Conservation (phyloP, 2,888 invertebrate species). For the Chaetogeoica ovagalla region DNA sequence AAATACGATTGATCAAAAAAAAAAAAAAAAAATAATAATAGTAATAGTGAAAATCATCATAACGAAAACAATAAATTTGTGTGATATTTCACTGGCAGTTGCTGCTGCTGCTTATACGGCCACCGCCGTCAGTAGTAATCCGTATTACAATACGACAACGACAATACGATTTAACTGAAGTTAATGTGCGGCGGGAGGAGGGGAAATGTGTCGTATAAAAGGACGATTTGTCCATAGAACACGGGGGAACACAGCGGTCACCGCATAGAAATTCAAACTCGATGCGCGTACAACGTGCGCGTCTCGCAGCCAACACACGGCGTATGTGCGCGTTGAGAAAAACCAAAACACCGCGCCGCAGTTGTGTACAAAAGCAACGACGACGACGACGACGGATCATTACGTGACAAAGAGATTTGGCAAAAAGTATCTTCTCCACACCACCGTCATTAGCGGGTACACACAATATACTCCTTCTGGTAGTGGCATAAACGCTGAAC, state of each 20-base stretch:
- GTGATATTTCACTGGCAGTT: too few species aligned
- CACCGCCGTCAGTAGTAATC: background rate
- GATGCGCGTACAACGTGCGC: background rate
- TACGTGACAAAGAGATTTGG: background rate
- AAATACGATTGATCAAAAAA: too few species aligned
- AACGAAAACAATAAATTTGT: too few species aligned
- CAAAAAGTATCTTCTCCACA: slow-evolving; percentile 2
- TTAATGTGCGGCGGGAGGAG: background rate
- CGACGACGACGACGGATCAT: background rate
- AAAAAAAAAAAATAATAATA: too few species aligned
- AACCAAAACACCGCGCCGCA: too few species aligned
- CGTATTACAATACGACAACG: background rate
- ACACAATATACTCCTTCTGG: too few species aligned
- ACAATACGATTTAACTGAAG: background rate
- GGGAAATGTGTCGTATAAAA: background rate
- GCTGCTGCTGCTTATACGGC: too few species aligned
- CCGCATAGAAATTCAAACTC: background rate
- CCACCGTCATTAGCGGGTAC: background rate
- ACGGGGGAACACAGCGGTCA: background rate
- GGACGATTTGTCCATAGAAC: background rate
- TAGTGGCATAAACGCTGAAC: slow-evolving; percentile 36
- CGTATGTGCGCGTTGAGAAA: too few species aligned
- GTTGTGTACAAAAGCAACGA: too few species aligned
- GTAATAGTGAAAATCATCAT: too few species aligned
- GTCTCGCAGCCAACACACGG: too few species aligned